A percentile compares a stretch with the other conserved stretches of the same genome.
Conservation (phyloP, 2,797 vertebrate species). For the Propithecus perrieri region DNA sequence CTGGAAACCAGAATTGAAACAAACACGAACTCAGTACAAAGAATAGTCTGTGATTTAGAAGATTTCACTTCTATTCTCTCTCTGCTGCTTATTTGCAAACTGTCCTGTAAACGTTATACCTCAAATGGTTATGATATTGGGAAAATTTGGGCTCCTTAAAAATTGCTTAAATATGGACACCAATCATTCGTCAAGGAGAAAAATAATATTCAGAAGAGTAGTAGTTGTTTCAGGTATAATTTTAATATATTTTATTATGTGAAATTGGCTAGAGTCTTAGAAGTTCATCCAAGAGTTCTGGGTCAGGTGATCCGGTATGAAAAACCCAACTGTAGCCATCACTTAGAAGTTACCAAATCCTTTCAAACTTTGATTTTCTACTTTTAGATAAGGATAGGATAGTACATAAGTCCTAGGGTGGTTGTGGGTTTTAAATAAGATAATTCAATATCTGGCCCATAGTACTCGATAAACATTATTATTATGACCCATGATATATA, state of each 20-base stretch:
- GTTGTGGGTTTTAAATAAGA: neutral
- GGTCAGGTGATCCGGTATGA: neutral
- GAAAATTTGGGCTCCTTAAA: neutral
- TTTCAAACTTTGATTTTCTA: neutral
- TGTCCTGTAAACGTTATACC: neutral
- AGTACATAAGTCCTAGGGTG: neutral
- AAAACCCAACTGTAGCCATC: neutral
- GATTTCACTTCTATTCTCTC: neutral
- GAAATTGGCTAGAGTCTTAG: neutral
- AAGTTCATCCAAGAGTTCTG: neutral
- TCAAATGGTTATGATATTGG: neutral
- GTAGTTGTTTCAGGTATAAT: neutral
- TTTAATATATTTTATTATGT: neutral
- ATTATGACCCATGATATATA: neutral
- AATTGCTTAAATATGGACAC: neutral
- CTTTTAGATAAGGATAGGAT: neutral
- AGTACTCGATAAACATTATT: neutral
- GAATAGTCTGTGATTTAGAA: neutral
- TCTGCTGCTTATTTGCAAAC: neutral
- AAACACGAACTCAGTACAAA: neutral
- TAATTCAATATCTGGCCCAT: neutral
- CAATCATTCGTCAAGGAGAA: neutral
- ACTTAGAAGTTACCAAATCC: neutral
- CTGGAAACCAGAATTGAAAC: slow-evolving; percentile 20
- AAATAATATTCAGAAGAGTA: neutral